Base-by-base conservation (phyloP, 2,888 invertebrate species). In the Cabera pusaria region DNA sequence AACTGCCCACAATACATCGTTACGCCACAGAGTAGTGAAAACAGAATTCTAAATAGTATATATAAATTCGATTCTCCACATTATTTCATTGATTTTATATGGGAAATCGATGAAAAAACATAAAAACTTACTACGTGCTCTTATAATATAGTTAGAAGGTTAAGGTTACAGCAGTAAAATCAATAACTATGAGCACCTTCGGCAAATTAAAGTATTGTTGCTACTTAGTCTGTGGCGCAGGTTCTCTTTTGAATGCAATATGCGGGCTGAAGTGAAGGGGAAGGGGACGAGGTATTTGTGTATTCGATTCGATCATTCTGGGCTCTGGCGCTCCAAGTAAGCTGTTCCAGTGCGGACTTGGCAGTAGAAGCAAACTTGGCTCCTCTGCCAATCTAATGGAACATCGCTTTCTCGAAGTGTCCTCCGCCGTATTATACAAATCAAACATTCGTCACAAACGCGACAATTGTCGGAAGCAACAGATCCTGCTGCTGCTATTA, bases 321-420 rank as follows among this genome's bases (percentile, higher is more conserved):
- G 34, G 64, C 42, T 58, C 54, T 44, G 26, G 34, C 47, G 46
- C 49, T 42, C 46, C 46, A 27, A 40, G 50, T 50, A 29, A 49
- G 43, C 49, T 49, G 42, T 41, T 53, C 25, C 77, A 85, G 80
- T 83, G 55, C 59, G 55, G 67, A 68, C 73, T 77, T 62, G 73
- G 76, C 80, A 75, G 79, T 79, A 71, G 78, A 78, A 64, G 76
- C 69, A 78, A 68, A 71, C 65, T 70, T 76, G 81, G 83, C 83
- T 81, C 60, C 55, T 71, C 71, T 67, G 85, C 79, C 81, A 81
- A 85, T 85, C 87, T 86, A 86, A 89, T 89, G 89, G 89, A 88
- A 89, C 71, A 85, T 70, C 85, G 79, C 68, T 88, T 66, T 68
- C 78, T 71, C 58, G 71, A 69, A 77, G 75, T 79, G 64, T 74